Evolutionary conservation across 37 sponge, comb jelly and placozoan species (phyloP), one percentile per base, ranked within the genome.

Genomic region (Halisarca cf. caerulea): DNA sequence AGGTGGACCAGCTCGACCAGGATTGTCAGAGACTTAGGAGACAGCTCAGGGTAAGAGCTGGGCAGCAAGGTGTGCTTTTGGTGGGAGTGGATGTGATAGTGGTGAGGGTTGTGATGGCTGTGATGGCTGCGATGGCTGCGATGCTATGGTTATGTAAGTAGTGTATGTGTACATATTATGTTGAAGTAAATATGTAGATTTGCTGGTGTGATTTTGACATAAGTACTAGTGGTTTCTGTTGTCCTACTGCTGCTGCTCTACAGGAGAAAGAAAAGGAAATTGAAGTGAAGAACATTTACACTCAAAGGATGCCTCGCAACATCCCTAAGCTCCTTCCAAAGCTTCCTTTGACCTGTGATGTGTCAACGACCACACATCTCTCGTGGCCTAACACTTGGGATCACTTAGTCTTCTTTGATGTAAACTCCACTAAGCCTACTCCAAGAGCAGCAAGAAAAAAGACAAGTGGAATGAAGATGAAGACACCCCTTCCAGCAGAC

Each of bases 261-360:
- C 59, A 93, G 93, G 93, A 90, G 36, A 93, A 87, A 35, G 84
- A 82, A 27, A 86, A 81, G 60, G 93, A 93, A 57, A 59, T 93
- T 79, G 91, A 86, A 47, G 80, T 93, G 40, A 43, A 85, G 82
- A 93, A 93, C 82, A 93, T 93, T 53, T 93, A 93, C 82, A 85
- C 83, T 17, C 86, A 88, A 42, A 36, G 92, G 51, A 82, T 92
- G 24, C 58, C 78, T 0, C 69, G 62, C 43, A 88, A 40, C 38
- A 59, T 43, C 37, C 82, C 85, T 7, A 39, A 28, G 6, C 71
- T 36, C 0, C 78, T 71, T 6, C 79, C 69, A 20, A 74, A 41
- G 45, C 21, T 74, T 0, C 45, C 77, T 5, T 2, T 15, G 17
- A 68, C 69, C 33, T 68, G 69, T 4, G 69, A 68, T 30, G 69